Evolutionary conservation across 2,797 vertebrate genomes (phyloP), one percentile per base, ranked within the genome.

Genomic region (Hirundo rustica): DNA sequence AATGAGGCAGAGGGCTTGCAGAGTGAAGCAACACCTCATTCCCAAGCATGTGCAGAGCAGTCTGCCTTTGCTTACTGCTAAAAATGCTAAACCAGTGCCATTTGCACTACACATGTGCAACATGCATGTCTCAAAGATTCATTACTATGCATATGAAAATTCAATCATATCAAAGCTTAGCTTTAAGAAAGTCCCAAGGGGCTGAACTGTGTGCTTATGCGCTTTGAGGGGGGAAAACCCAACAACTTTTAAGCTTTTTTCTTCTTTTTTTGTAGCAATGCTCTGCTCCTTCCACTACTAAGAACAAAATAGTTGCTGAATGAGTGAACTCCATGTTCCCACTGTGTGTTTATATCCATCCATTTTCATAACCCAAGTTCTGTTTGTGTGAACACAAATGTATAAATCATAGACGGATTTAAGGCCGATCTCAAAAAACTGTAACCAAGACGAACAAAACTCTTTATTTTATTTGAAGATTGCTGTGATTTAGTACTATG

Each of bases 1-100:
- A 96, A 95, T 93, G 96, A 96, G 51, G 91, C 89, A 55, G 62
- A 92, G 66, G 58, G 89, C 70, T 92, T 50, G 66, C 82, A 83
- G 85, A 91, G 65, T 17, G 73, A 89, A 95, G 92, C 89, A 93
- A 93, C 93, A 97, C 95, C 92, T 97, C 93, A 60, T 96, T 93
- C 62, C 62, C 61, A 7, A 96, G 95, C 95, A 96, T 86, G 79
- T 96, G 95, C 87, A 78, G 51, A 93, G 21, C 95, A 92, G 89
- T 23, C 92, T 94, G 92, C 88, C 93, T 94, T 92, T 42, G 3
- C 82, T 89, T 44, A 30, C 73, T 72, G 79, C 92, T 92, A 21
- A 62, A 89, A 96, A 89, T 7, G 67, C 62, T 55, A 60, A 84
- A 51, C 53, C 78, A 18, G 51, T 55, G 60, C 89, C 95, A 88